Evolutionary conservation across 1,140 invertebrate genomes (phyloP), one percentile per base, ranked within the genome.

Genomic region (Penaeus vannamei): DNA sequence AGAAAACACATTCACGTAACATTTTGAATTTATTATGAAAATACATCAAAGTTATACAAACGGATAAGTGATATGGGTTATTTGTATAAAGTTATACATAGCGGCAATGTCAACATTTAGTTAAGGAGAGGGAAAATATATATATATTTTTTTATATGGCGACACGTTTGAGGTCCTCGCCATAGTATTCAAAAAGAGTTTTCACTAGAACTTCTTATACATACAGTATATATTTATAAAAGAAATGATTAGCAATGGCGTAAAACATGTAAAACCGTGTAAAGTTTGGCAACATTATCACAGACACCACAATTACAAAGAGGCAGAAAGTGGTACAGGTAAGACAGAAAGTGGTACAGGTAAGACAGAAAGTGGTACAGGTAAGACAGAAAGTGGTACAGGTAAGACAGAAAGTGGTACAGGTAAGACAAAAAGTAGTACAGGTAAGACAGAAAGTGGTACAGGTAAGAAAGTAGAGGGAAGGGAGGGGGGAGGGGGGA

Each of bases 11-110:
- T 36, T 4, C 3, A 26, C 59, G n/a, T 29, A 59, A 32, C 79
- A 53, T 81, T 81, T 81, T 81, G 20, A 23, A 14, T 81, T 59
- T 81, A 53, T 81, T 81, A 81, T 22, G 60, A 81, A 81, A 81
- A 81, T 81, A 81, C 79, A 81, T 53, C 79, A 53, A 81, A 53
- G 53, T 46, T 81, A 53, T 81, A 81, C 79, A 81, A 81, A 81
- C 79, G 79, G 79, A 81, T 46, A 53, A 81, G 79, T 59, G 53
- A 81, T 81, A 81, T 32, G 60, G 53, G 53, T 79, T n/a, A 20
- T 46, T 81, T 53, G 32, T 81, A 81, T 26, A 53, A 32, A 81
- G 79, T n/a, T 81, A 59, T 26, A 59, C 79, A 81, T 22, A 53
- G 79, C 8, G 60, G n/a, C 42, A 46, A 81, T 81, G 53, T 53